Percentiles rank a stretch among this genome's conserved stretches.
phyloP scores from a whole-genome alignment of 1,140 invertebrate species.

The Microvelia longipes region DNA sequence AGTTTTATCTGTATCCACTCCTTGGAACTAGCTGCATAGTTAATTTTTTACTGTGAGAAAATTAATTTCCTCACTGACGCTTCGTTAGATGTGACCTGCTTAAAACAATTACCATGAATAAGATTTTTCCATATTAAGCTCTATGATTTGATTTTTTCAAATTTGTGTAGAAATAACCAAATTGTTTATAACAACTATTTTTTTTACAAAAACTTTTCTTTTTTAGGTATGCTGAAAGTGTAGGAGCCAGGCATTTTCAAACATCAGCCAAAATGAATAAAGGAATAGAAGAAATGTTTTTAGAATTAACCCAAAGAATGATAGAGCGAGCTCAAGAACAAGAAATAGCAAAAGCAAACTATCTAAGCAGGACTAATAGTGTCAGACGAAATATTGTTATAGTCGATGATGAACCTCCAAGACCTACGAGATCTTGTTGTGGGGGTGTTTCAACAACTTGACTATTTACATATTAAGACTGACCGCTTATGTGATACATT shows the following conservation, averaged over 20 bases:
- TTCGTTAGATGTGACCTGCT: too few species aligned
- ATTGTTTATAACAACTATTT: too few species aligned
- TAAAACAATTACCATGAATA: too few species aligned
- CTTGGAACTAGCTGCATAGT: too few species aligned
- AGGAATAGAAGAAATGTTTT: constrained; percentile 85
- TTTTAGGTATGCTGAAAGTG: constrained; percentile 70
- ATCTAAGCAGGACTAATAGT: constrained; percentile 35
- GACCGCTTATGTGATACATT: not conserved
- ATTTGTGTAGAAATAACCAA: too few species aligned
- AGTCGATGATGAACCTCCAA: constrained; percentile 35
- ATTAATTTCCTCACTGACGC: too few species aligned
- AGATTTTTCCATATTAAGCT: too few species aligned
- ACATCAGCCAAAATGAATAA: constrained; percentile 90
- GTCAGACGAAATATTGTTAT: constrained; percentile 41
- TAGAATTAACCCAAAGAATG: constrained; percentile 63
- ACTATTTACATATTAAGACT: not conserved
- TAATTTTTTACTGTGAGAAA: too few species aligned
- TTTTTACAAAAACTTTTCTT: too few species aligned
- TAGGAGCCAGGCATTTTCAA: constrained; percentile 85
- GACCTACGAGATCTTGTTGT: constrained; percentile 9
- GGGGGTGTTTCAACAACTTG: not conserved
- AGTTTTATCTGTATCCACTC: too few species aligned
- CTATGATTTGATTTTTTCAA: too few species aligned
- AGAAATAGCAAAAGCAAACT: constrained; percentile 31
- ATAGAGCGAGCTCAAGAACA: constrained; percentile 36